Percentiles rank a stretch among this genome's conserved stretches.
phyloP scores from a whole-genome alignment of 2,888 invertebrate genomes.

The Nycteola revayana region DNA sequence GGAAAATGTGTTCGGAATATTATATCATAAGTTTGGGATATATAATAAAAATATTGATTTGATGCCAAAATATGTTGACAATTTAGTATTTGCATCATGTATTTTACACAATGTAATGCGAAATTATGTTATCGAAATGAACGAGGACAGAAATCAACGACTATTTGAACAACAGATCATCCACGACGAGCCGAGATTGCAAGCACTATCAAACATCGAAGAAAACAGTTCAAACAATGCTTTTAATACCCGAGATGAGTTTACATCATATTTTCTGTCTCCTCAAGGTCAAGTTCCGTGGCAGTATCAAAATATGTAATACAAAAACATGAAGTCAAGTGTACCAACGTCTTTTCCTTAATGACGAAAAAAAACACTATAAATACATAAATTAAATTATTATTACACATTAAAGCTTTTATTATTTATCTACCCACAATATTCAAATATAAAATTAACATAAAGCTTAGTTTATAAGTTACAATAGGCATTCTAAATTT shows the following conservation, averaged over 20 bases:
- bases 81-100: conserved; percentile 1
- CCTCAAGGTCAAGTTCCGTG: conserved; percentile 8
- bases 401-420: conserved; percentile 4
- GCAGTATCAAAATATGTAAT: conserved; percentile 6
- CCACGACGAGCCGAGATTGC: conserved; percentile 5
- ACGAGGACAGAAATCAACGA: conserved; percentile 3
- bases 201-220: conserved; percentile 2
- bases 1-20: conserved; percentile 5
- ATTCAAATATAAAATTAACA: conserved; percentile 2
- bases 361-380: too few species aligned
- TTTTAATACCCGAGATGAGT: conserved; percentile 4
- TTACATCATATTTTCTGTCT: conserved; percentile 7
- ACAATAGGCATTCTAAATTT: conserved; percentile 1
- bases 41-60: too few species aligned
- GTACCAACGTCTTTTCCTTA: conserved; percentile 4
- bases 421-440: conserved; percentile 4
- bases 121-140: conserved; percentile 2
- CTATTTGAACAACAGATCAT: conserved; percentile 3
- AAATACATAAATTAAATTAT: neutral
- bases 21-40: conserved; percentile 2
- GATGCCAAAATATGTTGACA: neutral
- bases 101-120: conserved; percentile 4
- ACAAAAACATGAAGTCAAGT: conserved; percentile 4
- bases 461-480: too few species aligned
- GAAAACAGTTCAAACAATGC: conserved; percentile 1